phyloP scores from a whole-genome alignment of 2,797 vertebrate genomes.

The Rhynchotus rufescens region DNA sequence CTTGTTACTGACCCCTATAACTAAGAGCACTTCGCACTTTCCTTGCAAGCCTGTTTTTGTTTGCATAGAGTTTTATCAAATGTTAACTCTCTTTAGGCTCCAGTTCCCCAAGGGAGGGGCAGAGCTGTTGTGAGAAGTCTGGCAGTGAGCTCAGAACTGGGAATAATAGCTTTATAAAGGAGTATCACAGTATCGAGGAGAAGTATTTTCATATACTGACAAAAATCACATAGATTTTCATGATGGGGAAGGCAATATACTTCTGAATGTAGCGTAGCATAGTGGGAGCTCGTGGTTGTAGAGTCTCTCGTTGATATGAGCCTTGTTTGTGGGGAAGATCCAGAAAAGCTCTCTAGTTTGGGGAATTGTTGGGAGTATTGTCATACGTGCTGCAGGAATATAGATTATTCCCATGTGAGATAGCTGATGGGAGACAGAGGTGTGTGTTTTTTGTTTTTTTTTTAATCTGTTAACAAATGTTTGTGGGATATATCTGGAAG shows the following conservation, averaged over 20 bases:
- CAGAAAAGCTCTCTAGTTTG: neutral
- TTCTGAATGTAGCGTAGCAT: neutral
- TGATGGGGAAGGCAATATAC: neutral
- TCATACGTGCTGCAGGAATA: neutral
- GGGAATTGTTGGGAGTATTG: neutral
- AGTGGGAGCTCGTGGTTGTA: neutral
- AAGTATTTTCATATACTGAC: neutral
- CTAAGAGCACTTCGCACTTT: neutral
- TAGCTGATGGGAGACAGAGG: neutral
- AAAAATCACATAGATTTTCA: neutral
- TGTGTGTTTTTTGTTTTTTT: neutral
- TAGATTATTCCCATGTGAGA: neutral
- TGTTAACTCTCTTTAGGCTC: neutral
- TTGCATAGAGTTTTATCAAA: conserved; percentile 4
- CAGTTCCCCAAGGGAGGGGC: neutral
- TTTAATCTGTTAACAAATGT: neutral
- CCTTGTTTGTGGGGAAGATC: neutral
- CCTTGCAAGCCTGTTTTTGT: neutral
- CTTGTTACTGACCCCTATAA: neutral
- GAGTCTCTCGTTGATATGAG: neutral
- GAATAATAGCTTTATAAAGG: neutral
- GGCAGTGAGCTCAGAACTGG: neutral
- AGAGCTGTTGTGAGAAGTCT: neutral
- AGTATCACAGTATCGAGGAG: neutral
- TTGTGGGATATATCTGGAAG: neutral